Base-by-base conservation (phyloP, 1,140 invertebrate genomes). In the Oscheius sp. region DNA sequence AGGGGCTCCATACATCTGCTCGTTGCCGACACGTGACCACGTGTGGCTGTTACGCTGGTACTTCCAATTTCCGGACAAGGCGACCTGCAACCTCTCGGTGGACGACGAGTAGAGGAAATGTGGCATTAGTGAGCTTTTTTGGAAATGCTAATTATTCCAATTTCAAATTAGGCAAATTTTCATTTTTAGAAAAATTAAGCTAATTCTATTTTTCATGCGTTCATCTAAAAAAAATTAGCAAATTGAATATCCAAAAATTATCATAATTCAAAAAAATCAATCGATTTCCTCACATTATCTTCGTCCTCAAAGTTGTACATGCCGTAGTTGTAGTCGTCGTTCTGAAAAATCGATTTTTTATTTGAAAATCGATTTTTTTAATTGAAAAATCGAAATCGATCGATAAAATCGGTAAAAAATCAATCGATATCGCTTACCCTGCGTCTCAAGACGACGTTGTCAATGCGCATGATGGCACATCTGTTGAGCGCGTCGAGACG, bases 401-500 rank as follows among this genome's bases (percentile, higher is more conserved):
- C 34, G 32, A 64, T 20, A 3, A 26, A 67, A 64, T 64, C 35
- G n/a, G n/a, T n/a, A 36, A n/a, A 13, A 64, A 36, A 20, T 35
- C 3, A 62, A 66, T 4, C 55, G 36, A 55, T 10, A 45, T 3
- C 49, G 67, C 71, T 49, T 18, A 68, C 71, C 32, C 68, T 59
- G 38, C 65, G 38, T 35, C 72, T 67, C 35, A 74, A 35, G 20
- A 69, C 36, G 1, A 74, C 72, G 46, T 42, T 67, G 36, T 74
- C 72, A 26, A 65, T 46, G 45, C 58, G 49, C 72, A 74, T 74
- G 38, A 55, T 74, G 35, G 42, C 68, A 74, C 72, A 74, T 74
- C 49, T 67, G 65, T 74, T 74, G 26, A 74, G 62, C 23, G 65
- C 49, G 3, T 31, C 72, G 38, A 74, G 59, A 58, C 72, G 46